These are phyloP conservation scores for Leptinotarsa undecemlineata DNA, from an alignment of 1,140 invertebrate genomes.

Conservation along the genomic window DNA sequence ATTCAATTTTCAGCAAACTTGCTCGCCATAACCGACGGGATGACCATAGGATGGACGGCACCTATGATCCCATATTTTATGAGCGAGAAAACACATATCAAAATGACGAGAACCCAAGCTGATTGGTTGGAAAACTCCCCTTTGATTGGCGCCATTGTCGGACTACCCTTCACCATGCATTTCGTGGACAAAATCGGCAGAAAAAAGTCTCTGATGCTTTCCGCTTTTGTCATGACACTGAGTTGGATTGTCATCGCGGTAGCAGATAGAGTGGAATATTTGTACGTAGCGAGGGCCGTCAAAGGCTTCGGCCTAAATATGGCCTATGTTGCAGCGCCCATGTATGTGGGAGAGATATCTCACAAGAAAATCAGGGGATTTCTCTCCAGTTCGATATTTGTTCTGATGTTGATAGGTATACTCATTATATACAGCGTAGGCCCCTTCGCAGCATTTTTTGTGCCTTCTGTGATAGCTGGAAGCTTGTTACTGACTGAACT, in stretches of 20 bases:
- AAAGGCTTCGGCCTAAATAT: conserved; percentile 45
- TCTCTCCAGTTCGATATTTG: conserved; percentile 43
- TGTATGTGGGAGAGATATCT: conserved; percentile 52
- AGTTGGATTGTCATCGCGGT: conserved; percentile 66
- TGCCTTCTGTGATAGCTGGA: conserved; percentile 40
- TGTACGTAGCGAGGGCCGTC: conserved; percentile 58
- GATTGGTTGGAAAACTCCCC: conserved; percentile 67
- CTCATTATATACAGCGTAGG: conserved; percentile 48
- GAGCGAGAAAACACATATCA: conserved; percentile 46
- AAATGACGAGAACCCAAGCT: conserved; percentile 47
- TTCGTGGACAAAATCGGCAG: conserved; percentile 67
- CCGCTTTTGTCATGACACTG: conserved; percentile 62
- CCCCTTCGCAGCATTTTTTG: conserved; percentile 24
- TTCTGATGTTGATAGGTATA: conserved; percentile 48
- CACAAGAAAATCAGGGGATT: conserved; percentile 50
- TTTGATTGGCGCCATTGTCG: conserved; percentile 65
- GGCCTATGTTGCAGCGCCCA: conserved; percentile 49
- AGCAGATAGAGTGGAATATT: conserved; percentile 52
- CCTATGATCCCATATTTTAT: conserved; percentile 62
- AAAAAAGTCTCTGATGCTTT: conserved; percentile 62
- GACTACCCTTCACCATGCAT: conserved; percentile 60
- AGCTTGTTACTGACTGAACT: conserved; percentile 34
- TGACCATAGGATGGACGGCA: conserved; percentile 64
- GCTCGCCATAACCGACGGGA: conserved; percentile 48
- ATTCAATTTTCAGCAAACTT: conserved; percentile 36